A percentile compares a stretch with the other conserved stretches of the same genome.
phyloP scores from a whole-genome alignment of 2,888 invertebrate species.

The Cerastoderma edule region DNA sequence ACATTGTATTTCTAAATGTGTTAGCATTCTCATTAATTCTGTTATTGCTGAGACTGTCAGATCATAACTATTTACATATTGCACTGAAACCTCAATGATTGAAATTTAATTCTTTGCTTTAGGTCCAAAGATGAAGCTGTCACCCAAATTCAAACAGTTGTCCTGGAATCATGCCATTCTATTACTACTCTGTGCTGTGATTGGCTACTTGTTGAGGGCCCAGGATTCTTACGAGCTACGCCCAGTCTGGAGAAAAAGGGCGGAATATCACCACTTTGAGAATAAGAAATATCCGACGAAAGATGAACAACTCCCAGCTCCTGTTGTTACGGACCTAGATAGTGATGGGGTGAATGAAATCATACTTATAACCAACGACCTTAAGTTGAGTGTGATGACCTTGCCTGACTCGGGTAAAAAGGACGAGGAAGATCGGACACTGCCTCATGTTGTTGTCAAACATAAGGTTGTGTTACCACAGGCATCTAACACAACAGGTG shows the following conservation, averaged over 20 bases:
- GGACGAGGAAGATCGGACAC: conserved; percentile 65
- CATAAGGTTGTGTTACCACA: conserved; percentile 70
- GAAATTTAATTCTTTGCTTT: too few species aligned
- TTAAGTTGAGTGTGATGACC: conserved; percentile 75
- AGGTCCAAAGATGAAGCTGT: conserved; percentile 10
- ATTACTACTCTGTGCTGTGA: conserved; percentile 73
- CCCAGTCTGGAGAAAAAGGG: conserved; percentile 80
- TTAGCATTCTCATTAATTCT: too few species aligned
- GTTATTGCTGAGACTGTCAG: too few species aligned
- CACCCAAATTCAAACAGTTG: conserved; percentile 25
- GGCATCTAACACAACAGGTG: conserved; percentile 40
- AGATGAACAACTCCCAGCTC: conserved; percentile 73
- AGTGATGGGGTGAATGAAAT: conserved; percentile 81
- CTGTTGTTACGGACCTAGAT: conserved; percentile 80
- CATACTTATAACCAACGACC: conserved; percentile 76
- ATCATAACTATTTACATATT: too few species aligned
- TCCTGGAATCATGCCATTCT: conserved; percentile 71
- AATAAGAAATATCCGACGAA: conserved; percentile 73
- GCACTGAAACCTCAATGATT: conserved; percentile 11
- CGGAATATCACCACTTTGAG: conserved; percentile 70
- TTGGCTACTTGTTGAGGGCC: conserved; percentile 78
- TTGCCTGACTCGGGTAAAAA: conserved; percentile 67
- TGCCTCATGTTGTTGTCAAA: conserved; percentile 79
- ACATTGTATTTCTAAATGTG: too few species aligned
- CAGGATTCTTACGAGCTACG: conserved; percentile 75